Conservation (phyloP, 2,113 vertebrate species). For the Notarius lentiginosus region DNA sequence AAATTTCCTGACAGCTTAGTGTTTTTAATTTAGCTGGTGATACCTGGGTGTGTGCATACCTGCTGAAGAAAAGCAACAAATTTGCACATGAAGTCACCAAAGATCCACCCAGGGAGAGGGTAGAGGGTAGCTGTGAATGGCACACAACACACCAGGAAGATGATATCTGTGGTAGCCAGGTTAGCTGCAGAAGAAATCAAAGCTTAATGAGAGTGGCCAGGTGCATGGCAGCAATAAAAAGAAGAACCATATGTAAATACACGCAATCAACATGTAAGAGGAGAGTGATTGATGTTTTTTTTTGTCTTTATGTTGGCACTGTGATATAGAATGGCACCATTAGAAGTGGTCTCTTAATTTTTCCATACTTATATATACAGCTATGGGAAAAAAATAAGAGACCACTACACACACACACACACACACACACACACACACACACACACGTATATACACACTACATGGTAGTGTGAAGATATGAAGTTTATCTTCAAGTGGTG, state of each 20-base stretch:
- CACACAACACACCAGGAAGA: constrained; percentile 82
- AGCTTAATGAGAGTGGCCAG: neutral
- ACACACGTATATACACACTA: no score
- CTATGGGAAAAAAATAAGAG: no score
- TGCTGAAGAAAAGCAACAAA: constrained; percentile 82
- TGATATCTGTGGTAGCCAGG: constrained; percentile 81
- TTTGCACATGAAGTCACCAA: constrained; percentile 84
- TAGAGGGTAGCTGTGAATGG: constrained; percentile 82
- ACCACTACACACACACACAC: no score
- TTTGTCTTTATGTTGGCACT: no score
- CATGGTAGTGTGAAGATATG: no score
- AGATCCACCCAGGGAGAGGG: constrained; percentile 81
- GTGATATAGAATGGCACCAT: no score
- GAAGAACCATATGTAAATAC: neutral
- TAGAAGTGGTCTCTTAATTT: no score
- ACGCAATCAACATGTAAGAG: no score
- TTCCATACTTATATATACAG: no score
- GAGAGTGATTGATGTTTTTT: neutral
- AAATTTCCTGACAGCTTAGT: neutral
- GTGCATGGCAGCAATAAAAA: neutral
- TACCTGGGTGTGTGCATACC: constrained; percentile 60
- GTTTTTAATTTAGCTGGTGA: neutral
- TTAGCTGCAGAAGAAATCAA: constrained; percentile 68
- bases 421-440: no score
- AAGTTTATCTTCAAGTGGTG: no score